Base-by-base conservation (phyloP, 2,797 vertebrate species). In the Falco naumanni region DNA sequence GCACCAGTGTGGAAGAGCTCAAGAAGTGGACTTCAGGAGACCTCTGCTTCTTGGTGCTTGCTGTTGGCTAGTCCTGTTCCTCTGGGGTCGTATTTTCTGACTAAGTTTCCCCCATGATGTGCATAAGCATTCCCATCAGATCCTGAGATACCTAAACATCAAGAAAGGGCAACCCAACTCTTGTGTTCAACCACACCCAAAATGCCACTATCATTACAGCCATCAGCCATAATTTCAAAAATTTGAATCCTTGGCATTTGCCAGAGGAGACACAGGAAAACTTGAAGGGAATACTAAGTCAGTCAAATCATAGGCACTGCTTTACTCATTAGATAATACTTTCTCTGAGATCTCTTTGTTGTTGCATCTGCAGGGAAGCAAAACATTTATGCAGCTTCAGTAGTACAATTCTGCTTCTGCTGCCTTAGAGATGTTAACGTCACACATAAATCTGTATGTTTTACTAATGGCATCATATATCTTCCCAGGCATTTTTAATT, bases 391-490 rank as follows among this genome's bases (percentile, higher is more conserved):
- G 53, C 29, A 83, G 74, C 26, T 91, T 92, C 47, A 85, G 29
- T 34, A 87, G 45, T 8, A 70, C 37, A 89, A 3, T 39, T 82
- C 63, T 74, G n/a, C 41, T 94, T 61, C 89, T 93, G 51, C 88
- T 2, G 4, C 59, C 63, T 84, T 53, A 31, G 34, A 64, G 57
- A 89, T 45, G 51, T 80, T 92, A 68, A 71, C 16, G 41, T 65
- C 89, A 83, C 72, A 39, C 68, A 95, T 90, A 91, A 97, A 96
- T 96, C 86, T 82, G 19, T 84, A 17, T 16, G 45, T 65, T 93
- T 95, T 78, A 87, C 92, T 95, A 96, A 95, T 90, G 68, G 74
- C 60, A 90, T 75, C 86, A 41, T 93, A 28, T 29, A 77, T 96
- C 90, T 92, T 94, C 64, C 81, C 68, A 85, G 78, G 68, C 90